Percentiles rank a stretch among this genome's conserved stretches.
These are phyloP conservation scores for Drosophila sordidapex DNA, from an alignment of 2,888 invertebrate species.

Conservation along the genomic window DNA sequence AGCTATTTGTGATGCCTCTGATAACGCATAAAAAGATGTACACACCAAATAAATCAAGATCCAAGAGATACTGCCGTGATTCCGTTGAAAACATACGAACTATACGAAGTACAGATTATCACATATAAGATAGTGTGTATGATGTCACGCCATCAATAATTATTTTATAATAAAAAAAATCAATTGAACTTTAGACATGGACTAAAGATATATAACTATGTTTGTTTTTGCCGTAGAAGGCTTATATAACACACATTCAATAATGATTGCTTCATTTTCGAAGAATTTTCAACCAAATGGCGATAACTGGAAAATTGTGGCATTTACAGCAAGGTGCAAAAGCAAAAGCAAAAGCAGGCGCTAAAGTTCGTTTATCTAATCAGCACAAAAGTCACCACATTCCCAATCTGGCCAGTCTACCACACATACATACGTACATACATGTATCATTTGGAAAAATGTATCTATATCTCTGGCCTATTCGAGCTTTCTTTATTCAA, in stretches of 20 bases:
- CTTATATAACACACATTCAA: constrained; percentile 66
- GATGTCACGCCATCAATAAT: constrained; percentile 61
- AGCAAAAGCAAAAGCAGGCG: constrained; percentile 50
- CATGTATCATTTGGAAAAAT: not conserved
- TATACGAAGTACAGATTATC: constrained; percentile 13
- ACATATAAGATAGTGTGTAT: constrained; percentile 36
- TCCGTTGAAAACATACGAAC: constrained; percentile 12
- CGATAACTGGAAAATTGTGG: constrained; percentile 56
- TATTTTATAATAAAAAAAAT: constrained; percentile 6
- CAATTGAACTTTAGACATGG: constrained; percentile 40
- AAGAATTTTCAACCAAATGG: constrained; percentile 64
- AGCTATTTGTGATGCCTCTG: constrained; percentile 11
- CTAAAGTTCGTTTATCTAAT: constrained; percentile 64
- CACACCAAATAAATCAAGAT: constrained; percentile 58
- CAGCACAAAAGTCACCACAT: constrained; percentile 42
- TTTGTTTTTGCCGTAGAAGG: constrained; percentile 22
- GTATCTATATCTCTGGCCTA: constrained; percentile 1
- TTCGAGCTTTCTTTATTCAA: not conserved
- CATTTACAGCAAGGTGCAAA: constrained; percentile 56
- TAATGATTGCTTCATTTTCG: constrained; percentile 67
- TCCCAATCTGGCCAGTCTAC: constrained; percentile 39
- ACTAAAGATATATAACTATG: constrained; percentile 34
- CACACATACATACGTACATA: constrained; percentile 6
- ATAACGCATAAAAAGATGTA: constrained; percentile 20
- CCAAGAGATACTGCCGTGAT: constrained; percentile 42